phyloP scores from a whole-genome alignment of 2,888 invertebrate genomes.

The Subacronicta megacephala region DNA sequence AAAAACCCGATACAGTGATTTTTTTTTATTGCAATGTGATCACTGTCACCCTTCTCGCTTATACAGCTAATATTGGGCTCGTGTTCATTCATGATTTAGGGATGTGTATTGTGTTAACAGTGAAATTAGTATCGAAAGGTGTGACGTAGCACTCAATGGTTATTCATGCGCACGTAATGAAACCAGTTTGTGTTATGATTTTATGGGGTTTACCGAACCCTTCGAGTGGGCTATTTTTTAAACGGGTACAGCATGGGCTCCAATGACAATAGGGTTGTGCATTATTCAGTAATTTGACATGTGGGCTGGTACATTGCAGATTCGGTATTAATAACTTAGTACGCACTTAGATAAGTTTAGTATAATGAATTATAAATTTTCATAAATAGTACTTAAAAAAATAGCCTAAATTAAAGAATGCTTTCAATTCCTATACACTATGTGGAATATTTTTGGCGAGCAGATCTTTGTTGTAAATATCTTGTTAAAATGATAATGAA shows the following conservation, averaged over 20 bases:
- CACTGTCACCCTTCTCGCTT: slow-evolving; percentile 74
- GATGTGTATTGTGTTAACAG: slow-evolving; percentile 80
- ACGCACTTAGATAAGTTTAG: neutral
- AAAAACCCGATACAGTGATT: slow-evolving; percentile 11
- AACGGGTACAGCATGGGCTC: slow-evolving; percentile 63
- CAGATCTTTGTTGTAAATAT: too few relatives aligned
- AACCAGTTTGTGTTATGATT: slow-evolving; percentile 77
- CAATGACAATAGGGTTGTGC: slow-evolving; percentile 55
- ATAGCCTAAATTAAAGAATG: too few relatives aligned
- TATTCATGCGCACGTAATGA: slow-evolving; percentile 80
- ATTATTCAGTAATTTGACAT: slow-evolving; percentile 35
- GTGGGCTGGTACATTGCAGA: slow-evolving; percentile 21
- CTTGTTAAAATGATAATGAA: too few relatives aligned
- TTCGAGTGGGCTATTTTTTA: slow-evolving; percentile 72
- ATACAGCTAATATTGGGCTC: slow-evolving; percentile 71
- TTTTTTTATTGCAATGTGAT: slow-evolving; percentile 72
- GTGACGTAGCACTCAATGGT: slow-evolving; percentile 78
- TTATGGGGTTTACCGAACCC: slow-evolving; percentile 68
- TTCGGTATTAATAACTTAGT: slow-evolving; percentile 18
- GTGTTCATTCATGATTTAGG: slow-evolving; percentile 85
- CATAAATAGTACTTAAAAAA: too few relatives aligned
- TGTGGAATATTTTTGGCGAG: too few relatives aligned
- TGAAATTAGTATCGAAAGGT: slow-evolving; percentile 87
- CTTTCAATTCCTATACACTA: too few relatives aligned
- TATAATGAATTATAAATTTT: neutral